These are phyloP conservation scores for Syngnathoides biaculeatus DNA, from an alignment of 2,113 vertebrate species.

Conservation along the genomic window DNA sequence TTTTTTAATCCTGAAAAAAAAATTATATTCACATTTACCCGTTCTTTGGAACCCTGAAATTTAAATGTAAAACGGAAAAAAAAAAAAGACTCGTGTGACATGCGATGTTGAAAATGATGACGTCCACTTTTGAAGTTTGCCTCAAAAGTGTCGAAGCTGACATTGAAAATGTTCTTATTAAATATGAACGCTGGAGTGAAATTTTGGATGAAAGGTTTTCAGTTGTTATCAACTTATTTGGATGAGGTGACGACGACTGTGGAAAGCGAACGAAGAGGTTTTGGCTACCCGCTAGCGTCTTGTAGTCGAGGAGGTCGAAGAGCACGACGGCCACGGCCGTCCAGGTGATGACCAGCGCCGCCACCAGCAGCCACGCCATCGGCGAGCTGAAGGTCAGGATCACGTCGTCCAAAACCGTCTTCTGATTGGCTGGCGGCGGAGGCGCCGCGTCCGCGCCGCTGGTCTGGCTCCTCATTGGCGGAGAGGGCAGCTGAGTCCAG, in stretches of 20 bases:
- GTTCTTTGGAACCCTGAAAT: too few species aligned
- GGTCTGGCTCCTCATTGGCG: constrained; percentile 51
- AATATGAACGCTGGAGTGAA: constrained; percentile 31
- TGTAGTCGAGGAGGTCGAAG: constrained; percentile 63
- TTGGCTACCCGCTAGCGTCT: constrained; percentile 57
- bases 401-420: constrained; percentile 56
- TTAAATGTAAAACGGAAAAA: too few species aligned
- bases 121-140: constrained; percentile 56
- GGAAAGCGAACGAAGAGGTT: neutral
- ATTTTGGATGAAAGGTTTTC: constrained; percentile 19
- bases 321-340: constrained; percentile 60
- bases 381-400: constrained; percentile 61
- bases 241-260: constrained; percentile 13
- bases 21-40: too few species aligned
- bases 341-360: constrained; percentile 66
- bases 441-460: constrained; percentile 11
- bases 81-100: too few species aligned
- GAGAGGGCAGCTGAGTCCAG: neutral
- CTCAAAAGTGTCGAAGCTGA: constrained; percentile 52
- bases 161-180: constrained; percentile 27
- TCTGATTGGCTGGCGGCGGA: constrained; percentile 31
- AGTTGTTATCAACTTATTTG: constrained; percentile 17
- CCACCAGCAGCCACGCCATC: constrained; percentile 65
- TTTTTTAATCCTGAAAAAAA: too few species aligned
- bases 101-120: constrained; percentile 18